Evolutionary conservation across 2,113 vertebrate genomes (phyloP).

Genomic region (Syrrhaptes paradoxus): DNA sequence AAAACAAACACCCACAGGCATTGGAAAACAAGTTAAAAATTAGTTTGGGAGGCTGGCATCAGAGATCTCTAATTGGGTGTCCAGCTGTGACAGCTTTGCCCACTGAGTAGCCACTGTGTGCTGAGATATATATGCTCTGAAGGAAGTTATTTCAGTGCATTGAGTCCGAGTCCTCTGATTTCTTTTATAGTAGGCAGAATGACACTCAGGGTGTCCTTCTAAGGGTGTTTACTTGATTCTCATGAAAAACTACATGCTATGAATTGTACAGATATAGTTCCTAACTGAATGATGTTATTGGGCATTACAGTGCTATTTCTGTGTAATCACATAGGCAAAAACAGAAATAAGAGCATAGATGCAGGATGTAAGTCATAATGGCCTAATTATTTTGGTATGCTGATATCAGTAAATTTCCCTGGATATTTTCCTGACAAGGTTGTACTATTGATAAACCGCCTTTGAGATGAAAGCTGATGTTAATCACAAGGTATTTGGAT

Average conservation of each 20-base stretch:
- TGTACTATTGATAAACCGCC: not conserved
- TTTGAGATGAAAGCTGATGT: not conserved
- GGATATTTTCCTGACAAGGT: not conserved
- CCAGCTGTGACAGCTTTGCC: not conserved
- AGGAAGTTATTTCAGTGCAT: not conserved
- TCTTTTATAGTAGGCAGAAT: not conserved
- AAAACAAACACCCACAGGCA: not conserved
- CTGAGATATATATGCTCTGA: not conserved
- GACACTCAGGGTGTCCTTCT: not conserved
- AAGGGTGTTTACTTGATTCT: not conserved
- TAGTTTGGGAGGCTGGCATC: not conserved
- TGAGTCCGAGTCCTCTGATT: not conserved
- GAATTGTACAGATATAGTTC: not conserved
- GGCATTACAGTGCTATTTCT: not conserved
- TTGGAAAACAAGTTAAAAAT: not conserved
- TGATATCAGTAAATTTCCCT: not conserved
- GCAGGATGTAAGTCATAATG: not conserved
- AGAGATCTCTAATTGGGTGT: not conserved
- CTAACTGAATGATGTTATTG: not conserved
- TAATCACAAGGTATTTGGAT: not conserved
- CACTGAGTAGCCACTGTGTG: not conserved
- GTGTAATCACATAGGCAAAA: not conserved
- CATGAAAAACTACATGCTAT: not conserved
- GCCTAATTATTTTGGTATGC: not conserved
- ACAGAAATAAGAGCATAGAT: not conserved